A percentile compares a stretch with the other conserved stretches of the same genome.
Evolutionary conservation across 2,888 invertebrate species (phyloP).

Genomic region (Papilio gigon): DNA sequence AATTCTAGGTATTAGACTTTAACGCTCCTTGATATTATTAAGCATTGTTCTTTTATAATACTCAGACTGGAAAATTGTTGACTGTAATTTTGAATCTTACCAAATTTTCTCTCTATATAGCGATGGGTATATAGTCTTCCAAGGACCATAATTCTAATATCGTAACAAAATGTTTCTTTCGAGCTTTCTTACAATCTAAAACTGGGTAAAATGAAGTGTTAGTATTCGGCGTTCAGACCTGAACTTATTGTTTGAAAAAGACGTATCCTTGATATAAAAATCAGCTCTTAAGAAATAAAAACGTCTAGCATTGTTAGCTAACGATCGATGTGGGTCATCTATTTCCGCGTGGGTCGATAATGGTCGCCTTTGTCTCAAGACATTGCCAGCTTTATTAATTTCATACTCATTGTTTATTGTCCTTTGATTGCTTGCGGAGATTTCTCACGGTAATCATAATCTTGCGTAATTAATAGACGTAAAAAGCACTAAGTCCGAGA

Average conservation of each 20-base stretch:
- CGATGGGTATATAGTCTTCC: not conserved
- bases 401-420: constrained; percentile 50
- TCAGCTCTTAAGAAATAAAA: not conserved
- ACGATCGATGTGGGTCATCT: constrained; percentile 34
- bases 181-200: not conserved
- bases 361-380: constrained; percentile 30
- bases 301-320: constrained; percentile 21
- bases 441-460: constrained; percentile 50
- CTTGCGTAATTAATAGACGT: constrained; percentile 45
- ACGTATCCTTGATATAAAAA: constrained; percentile 1
- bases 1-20: not conserved
- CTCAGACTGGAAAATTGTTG: no score
- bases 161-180: not conserved
- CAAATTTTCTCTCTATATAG: constrained; percentile 4
- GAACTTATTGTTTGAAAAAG: not conserved
- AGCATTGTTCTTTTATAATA: not conserved
- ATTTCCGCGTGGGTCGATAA: constrained; percentile 33
- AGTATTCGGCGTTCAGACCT: not conserved
- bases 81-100: not conserved
- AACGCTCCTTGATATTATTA: not conserved
- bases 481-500: not conserved
- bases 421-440: constrained; percentile 47
- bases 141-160: not conserved
- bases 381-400: constrained; percentile 34
- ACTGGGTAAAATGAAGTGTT: not conserved